Evolutionary conservation across 1,140 invertebrate species (phyloP).

Genomic region (Protaetia brevitarsis): DNA sequence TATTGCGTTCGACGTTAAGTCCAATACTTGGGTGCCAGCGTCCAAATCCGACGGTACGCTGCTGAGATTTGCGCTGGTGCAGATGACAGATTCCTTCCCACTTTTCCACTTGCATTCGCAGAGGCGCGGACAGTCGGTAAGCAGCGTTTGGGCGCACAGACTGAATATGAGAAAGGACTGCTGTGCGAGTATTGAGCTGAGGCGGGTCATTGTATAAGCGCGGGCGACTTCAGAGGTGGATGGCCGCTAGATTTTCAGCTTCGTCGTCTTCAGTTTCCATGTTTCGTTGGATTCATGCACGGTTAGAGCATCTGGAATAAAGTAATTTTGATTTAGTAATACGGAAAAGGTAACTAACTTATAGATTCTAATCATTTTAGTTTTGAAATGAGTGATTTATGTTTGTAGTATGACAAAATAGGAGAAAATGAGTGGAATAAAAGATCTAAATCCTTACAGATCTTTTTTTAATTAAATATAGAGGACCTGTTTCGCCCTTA

Average conservation of each 20-base stretch:
- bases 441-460: too few relatives aligned
- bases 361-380: background rate
- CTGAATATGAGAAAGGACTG: slow-evolving; percentile 34
- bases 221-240: background rate
- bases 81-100: slow-evolving; percentile 78
- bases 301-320: background rate
- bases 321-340: background rate
- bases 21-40: slow-evolving; percentile 72
- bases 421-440: too few relatives aligned
- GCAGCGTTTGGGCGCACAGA: slow-evolving; percentile 37
- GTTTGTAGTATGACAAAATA: too few relatives aligned
- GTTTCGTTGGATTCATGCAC: background rate
- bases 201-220: background rate
- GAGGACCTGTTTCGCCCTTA: too few relatives aligned
- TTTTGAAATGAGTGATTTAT: background rate
- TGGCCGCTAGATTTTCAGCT: slow-evolving; percentile 3
- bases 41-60: slow-evolving; percentile 66
- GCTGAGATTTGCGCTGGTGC: slow-evolving; percentile 67
- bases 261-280: slow-evolving; percentile 3
- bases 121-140: slow-evolving; percentile 63
- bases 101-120: slow-evolving; percentile 85
- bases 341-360: background rate
- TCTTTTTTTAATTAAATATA: too few relatives aligned
- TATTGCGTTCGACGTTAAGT: slow-evolving; percentile 70
- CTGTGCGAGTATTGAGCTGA: background rate